phyloP scores from a whole-genome alignment of 2,888 invertebrate species.

The Agrochola lota region DNA sequence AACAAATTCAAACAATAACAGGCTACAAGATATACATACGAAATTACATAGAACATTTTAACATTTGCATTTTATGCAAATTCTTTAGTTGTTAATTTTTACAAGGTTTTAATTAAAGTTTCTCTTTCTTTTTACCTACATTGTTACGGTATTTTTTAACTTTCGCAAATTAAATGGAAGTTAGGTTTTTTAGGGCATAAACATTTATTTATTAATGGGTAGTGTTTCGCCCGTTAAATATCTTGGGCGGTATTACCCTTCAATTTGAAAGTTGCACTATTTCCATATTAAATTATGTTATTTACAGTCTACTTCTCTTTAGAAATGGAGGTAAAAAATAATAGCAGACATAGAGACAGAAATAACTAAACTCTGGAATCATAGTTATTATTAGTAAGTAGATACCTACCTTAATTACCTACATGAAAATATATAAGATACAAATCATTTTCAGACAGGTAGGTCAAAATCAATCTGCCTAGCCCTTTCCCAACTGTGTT shows the following conservation, averaged over 20 bases:
- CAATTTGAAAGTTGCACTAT: conserved; percentile 6
- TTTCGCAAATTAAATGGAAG: conserved; percentile 42
- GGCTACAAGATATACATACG: neutral
- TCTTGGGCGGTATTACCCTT: conserved; percentile 35
- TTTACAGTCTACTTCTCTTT: conserved; percentile 3
- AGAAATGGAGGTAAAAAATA: neutral
- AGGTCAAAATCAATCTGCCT: too few relatives aligned
- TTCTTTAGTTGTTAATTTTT: conserved; percentile 43
- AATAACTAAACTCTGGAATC: neutral
- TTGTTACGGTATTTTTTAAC: conserved; percentile 33
- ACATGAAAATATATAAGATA: neutral
- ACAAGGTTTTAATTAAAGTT: conserved; percentile 58
- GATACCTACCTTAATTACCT: too few relatives aligned
- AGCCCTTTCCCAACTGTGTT: too few relatives aligned
- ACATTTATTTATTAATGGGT: neutral
- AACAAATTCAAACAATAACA: neutral
- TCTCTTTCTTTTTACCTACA: conserved; percentile 48
- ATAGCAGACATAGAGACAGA: neutral
- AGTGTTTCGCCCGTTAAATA: conserved; percentile 23
- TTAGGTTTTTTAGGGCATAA: conserved; percentile 42
- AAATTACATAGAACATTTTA: conserved; percentile 29
- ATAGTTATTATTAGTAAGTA: neutral
- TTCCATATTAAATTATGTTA: conserved; percentile 3
- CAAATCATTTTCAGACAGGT: neutral
- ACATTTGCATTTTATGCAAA: conserved; percentile 57